Conservation (phyloP, 2,888 invertebrate genomes). For the Apodemia hepburni region DNA sequence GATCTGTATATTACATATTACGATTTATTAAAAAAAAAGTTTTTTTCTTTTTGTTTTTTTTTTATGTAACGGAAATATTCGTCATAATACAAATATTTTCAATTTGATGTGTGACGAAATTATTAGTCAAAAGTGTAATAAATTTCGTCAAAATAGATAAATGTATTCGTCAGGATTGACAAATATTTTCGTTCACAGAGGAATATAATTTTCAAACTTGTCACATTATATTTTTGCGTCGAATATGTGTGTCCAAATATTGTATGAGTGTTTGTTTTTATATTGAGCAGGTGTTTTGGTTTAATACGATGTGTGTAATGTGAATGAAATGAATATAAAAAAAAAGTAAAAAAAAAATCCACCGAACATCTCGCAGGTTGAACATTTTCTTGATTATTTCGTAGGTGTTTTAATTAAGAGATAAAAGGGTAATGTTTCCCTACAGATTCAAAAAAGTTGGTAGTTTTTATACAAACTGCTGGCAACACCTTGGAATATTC, state of each 20-base stretch:
- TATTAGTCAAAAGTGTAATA: not conserved
- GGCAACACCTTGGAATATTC: not conserved
- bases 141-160: no score
- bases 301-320: slow-evolving; percentile 18
- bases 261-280: slow-evolving; percentile 19
- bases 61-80: not conserved
- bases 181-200: not conserved
- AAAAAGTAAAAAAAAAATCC: slow-evolving; percentile 39
- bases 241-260: not conserved
- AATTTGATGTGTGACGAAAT: not conserved
- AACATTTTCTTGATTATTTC: slow-evolving; percentile 26
- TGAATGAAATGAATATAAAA: slow-evolving; percentile 28
- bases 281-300: slow-evolving; percentile 1
- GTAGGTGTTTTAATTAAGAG: slow-evolving; percentile 17
- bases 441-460: no score
- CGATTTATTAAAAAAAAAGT: no score
- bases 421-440: no score
- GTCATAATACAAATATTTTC: not conserved
- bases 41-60: not conserved
- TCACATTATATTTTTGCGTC: not conserved
- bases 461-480: not conserved
- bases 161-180: not conserved
- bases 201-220: not conserved
- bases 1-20: no score
- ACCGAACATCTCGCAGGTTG: slow-evolving; percentile 41